Conservation (phyloP, 2,797 vertebrate genomes). For the Melanotaenia boesemani region DNA sequence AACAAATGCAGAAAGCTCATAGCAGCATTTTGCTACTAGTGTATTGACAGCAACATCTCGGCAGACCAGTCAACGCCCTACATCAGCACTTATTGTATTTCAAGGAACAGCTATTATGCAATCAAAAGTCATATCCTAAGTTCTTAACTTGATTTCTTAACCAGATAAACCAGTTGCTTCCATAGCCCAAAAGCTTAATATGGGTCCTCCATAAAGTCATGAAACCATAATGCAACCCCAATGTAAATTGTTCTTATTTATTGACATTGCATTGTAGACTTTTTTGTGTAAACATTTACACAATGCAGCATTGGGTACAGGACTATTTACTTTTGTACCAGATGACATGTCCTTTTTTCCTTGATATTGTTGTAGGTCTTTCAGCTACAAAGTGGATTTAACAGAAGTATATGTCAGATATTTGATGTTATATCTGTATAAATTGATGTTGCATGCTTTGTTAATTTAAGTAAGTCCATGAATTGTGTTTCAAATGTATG, state of each 20-base stretch:
- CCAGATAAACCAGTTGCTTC: slow-evolving; percentile 17
- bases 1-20: neutral
- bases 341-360: neutral
- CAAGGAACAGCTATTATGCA: neutral
- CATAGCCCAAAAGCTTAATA: neutral
- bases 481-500: neutral
- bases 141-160: neutral
- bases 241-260: neutral
- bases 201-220: neutral
- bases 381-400: neutral
- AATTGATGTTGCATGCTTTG: no score
- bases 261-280: neutral
- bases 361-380: neutral
- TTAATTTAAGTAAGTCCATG: neutral
- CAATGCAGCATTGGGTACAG: no score
- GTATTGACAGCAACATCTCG: slow-evolving; percentile 2
- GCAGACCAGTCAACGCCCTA: neutral
- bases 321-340: neutral
- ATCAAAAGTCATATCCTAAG: neutral
- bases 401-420: slow-evolving; percentile 11
- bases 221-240: neutral
- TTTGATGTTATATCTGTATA: neutral
- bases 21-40: neutral
- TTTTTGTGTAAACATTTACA: slow-evolving; percentile 18
- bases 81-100: slow-evolving; percentile 1